Base-by-base conservation (phyloP, 1,140 invertebrate genomes). In the Brachionus manjavacas region DNA sequence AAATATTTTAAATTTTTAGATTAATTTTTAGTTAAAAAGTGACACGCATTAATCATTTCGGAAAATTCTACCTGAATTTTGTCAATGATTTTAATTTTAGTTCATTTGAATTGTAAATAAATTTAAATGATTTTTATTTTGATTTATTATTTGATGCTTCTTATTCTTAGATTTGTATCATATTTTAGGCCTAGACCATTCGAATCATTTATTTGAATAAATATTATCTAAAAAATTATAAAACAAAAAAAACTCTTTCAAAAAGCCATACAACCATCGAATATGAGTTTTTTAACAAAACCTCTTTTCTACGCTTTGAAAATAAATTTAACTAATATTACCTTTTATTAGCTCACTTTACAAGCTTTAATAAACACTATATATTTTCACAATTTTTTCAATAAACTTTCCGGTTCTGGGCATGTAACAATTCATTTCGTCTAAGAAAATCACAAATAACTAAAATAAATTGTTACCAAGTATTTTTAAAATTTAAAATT, bases 41-140 rank as follows among this genome's bases (percentile, higher is more conserved):
- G 16, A 60, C 8, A 60, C 2, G 20, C 8, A 60, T 60, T 23
- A 60, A 60, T 60, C 52, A 60, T 20, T 60, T 60, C 20, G 9
- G 16, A 60, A 60, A 60, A 60, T 16, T 60, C n/a, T 60, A 60
- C 52, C 16, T 60, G 52, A 60, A 60, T 60, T 60, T 60, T 9
- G 8, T 60, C 16, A 20, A 60, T 60, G 20, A 20, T 20, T 23
- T 20, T 16, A 60, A 20, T 60, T 60, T 60, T 60, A 20, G 52
- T n/a, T 60, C 52, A 60, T 60, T 60, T 60, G 52, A 60, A 60
- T 60, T 60, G 52, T 60, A 60, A 60, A 60, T 60, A 60, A 60
- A 20, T 60, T 60, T 60, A 1, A 60, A 60, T 60, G 20, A 20
- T 20, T 60, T 60, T 60, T n/a, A n/a, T 52, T 60, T 60, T 60